Percentiles rank a stretch among this genome's conserved stretches.
These are phyloP conservation scores for Ascidia mentula DNA, from an alignment of 23 tunicate genomes.

Conservation along the genomic window DNA sequence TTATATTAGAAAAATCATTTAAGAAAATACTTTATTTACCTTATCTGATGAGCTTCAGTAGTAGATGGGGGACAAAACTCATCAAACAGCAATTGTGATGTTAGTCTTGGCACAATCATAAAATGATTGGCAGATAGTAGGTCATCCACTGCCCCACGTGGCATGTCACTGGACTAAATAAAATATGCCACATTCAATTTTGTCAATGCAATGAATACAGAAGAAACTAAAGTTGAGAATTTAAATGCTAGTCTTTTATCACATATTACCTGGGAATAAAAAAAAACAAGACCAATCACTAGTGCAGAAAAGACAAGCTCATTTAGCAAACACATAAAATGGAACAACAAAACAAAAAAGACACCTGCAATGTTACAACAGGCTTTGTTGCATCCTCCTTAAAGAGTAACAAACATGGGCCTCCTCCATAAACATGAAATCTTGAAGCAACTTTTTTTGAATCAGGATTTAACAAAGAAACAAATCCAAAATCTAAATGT, in stretches of 20 bases:
- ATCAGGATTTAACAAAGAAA: conserved; percentile 25
- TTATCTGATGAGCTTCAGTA: conserved; percentile 4
- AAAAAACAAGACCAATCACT: too few species aligned
- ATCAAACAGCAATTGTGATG: conserved; percentile 79
- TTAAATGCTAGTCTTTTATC: too few species aligned
- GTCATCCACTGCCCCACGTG: conserved; percentile 81
- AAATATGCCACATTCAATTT: neutral
- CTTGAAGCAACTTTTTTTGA: conserved; percentile 22
- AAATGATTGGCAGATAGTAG: conserved; percentile 47
- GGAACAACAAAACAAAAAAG: neutral
- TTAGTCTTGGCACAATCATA: conserved; percentile 69
- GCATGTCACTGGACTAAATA: conserved; percentile 75
- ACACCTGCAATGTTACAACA: conserved; percentile 65
- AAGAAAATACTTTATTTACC: neutral
- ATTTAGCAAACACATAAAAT: too few species aligned
- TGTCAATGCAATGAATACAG: too few species aligned
- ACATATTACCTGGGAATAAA: too few species aligned
- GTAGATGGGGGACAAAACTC: conserved; percentile 73
- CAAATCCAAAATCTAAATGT: conserved; percentile 72
- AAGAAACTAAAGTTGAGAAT: too few species aligned
- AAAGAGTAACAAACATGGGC: conserved; percentile 67
- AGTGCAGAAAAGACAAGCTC: too few species aligned
- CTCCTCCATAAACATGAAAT: conserved; percentile 33
- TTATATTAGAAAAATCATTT: neutral
- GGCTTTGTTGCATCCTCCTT: conserved; percentile 60